Conservation (phyloP, 2,113 vertebrate genomes). For the Lepisosteus osseus region DNA sequence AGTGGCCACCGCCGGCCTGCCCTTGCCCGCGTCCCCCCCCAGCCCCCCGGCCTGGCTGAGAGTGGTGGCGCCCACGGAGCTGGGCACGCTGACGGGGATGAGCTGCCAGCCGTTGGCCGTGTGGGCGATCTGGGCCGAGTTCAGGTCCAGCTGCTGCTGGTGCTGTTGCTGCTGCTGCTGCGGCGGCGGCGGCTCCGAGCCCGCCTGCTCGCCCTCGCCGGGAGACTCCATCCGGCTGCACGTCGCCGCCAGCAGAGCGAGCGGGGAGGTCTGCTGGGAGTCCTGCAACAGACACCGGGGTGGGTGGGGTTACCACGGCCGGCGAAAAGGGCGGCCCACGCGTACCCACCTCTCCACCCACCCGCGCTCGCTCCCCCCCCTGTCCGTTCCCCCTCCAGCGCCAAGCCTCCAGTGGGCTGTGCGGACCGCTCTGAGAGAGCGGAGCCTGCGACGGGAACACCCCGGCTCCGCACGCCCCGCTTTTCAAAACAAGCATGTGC, state of each 20-base stretch:
- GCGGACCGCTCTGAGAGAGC: constrained; percentile 42
- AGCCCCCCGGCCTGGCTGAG: constrained; percentile 56
- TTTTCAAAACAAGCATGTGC: constrained; percentile 63
- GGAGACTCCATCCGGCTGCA: constrained; percentile 95
- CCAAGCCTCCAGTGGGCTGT: constrained; percentile 66
- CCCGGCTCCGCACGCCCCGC: constrained; percentile 60
- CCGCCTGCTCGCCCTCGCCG: constrained; percentile 77
- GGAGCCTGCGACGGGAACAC: constrained; percentile 61
- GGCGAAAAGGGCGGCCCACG: constrained; percentile 39
- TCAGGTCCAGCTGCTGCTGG: constrained; percentile 76
- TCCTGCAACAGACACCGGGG: constrained; percentile 65
- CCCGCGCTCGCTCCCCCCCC: constrained; percentile 66
- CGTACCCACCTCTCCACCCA: constrained; percentile 55
- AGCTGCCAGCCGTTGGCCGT: constrained; percentile 90
- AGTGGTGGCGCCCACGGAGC: constrained; percentile 56
- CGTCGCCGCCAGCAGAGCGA: constrained; percentile 91
- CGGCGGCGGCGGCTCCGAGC: constrained; percentile 65
- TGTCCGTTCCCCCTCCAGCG: constrained; percentile 58
- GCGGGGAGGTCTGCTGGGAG: constrained; percentile 86
- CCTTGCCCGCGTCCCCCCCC: constrained; percentile 64
- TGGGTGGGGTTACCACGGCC: not conserved
- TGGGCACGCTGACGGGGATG: constrained; percentile 66
- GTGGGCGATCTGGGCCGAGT: constrained; percentile 77
- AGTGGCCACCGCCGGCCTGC: constrained; percentile 62
- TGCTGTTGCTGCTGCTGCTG: constrained; percentile 63